These are phyloP conservation scores for Amia ocellicauda DNA, from an alignment of 2,113 vertebrate genomes.

Conservation along the genomic window DNA sequence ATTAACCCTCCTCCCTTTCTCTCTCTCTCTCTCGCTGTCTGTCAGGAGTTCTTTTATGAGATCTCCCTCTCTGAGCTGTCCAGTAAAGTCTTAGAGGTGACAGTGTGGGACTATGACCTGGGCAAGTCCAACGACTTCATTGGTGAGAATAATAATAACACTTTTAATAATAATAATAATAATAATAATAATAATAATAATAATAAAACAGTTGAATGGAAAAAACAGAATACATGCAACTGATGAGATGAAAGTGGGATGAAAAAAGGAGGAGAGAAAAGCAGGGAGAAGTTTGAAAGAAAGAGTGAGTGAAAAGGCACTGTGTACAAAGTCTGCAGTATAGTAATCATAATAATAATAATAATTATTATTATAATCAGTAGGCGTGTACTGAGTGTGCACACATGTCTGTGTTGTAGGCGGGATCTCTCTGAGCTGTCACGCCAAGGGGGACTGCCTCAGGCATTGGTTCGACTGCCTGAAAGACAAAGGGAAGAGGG, in stretches of 20 bases:
- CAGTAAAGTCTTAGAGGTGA: conserved; percentile 76
- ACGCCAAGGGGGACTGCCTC: conserved; percentile 69
- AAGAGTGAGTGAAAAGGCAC: too few species aligned
- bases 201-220: too few species aligned
- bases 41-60: conserved; percentile 81
- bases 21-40: conserved; percentile 8
- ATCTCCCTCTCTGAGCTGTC: conserved; percentile 68
- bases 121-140: conserved; percentile 85
- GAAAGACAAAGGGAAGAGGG: conserved; percentile 61
- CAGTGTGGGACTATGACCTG: conserved; percentile 84
- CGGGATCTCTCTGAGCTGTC: conserved; percentile 70
- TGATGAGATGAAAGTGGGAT: too few species aligned
- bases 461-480: conserved; percentile 79
- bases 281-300: too few species aligned
- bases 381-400: too few species aligned
- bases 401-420: conserved; percentile 48
- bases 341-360: too few species aligned
- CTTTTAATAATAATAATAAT: neutral
- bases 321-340: too few species aligned
- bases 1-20: neutral
- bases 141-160: conserved; percentile 57
- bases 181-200: too few species aligned
- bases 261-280: too few species aligned
- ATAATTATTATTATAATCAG: too few species aligned
- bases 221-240: too few species aligned